phyloP scores from a whole-genome alignment of 2,797 vertebrate genomes.

The Anguilla marmorata region DNA sequence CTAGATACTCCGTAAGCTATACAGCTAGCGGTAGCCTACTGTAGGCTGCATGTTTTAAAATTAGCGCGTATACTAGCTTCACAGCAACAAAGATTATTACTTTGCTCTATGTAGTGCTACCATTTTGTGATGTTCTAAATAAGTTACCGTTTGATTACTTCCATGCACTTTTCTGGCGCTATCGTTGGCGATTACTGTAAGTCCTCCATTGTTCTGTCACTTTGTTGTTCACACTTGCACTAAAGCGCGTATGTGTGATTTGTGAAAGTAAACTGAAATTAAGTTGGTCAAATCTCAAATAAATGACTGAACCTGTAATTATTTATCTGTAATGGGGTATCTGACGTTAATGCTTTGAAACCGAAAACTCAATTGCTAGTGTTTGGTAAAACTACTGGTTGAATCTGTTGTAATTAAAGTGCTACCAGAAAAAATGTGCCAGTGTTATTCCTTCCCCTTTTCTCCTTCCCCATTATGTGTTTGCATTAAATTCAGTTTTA shows the following conservation, averaged over 20 bases:
- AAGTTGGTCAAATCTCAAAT: not conserved
- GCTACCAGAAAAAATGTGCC: not conserved
- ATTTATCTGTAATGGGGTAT: not conserved
- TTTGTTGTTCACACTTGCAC: not conserved
- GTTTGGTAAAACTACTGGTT: not conserved
- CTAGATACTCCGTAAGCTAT: no score
- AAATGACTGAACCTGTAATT: not conserved
- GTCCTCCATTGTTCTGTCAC: not conserved
- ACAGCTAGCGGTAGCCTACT: not conserved
- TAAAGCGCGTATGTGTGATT: not conserved
- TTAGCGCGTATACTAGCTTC: not conserved
- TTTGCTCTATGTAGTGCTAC: not conserved
- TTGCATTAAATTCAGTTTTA: not conserved
- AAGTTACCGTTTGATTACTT: not conserved
- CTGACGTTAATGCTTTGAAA: not conserved
- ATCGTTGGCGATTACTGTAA: not conserved
- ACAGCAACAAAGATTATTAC: not conserved
- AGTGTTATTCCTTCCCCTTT: not conserved
- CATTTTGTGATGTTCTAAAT: not conserved
- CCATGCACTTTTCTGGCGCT: not conserved
- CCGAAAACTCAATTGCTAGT: not conserved
- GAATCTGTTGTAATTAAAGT: not conserved
- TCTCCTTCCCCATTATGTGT: not conserved
- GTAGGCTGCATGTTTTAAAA: not conserved
- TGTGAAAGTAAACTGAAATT: not conserved